Base-by-base conservation (phyloP, 2,888 invertebrate species). In the Oasisia sp. region DNA sequence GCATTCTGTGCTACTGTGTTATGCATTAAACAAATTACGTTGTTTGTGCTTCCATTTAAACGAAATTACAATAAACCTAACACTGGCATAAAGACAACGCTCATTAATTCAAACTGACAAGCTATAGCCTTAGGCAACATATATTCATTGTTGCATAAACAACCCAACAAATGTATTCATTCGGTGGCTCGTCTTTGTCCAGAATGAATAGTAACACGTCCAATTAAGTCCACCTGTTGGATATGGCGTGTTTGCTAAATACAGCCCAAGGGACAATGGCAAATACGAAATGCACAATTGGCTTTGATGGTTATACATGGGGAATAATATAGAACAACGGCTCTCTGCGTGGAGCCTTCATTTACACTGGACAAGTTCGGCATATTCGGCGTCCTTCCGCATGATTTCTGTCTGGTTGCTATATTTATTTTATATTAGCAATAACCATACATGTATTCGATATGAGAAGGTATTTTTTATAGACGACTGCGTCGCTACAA, bases 321-420 rank as follows among this genome's bases (percentile, higher is more conserved):
- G 14, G 74, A 74, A 7, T 19, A 27, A 5, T 74, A 74, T 74
- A 74, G 14, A 19, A 19, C 74, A 19, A 74, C 74, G 3, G 0
- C 27, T 27, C 74, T 74, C 74, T 1, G 56, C 56, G 56, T 56
- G 56, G 19, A 19, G 11, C 56, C 14, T 56, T 56, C 7, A 74
- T 27, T 74, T 19, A n/a, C 19, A 74, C 19, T 74, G 27, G 74
- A 19, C 19, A 74, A 74, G 74, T 56, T 56, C 56, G 56, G 27
- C 3, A 19, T 74, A 74, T 14, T 74, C 74, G 19, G 27, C 27
- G 19, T 74, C 19, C 5, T 74, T 27, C 27, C 0, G 74, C 74
- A 74, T 74, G 74, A 19, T 74, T 74, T 74, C 74, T 74, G 74
- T 74, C 19, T 74, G 74, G 74, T 74, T 74, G 74, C 74, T 74